Evolutionary conservation across 2,113 vertebrate genomes (phyloP).

Genomic region (Neotoma lepida): DNA sequence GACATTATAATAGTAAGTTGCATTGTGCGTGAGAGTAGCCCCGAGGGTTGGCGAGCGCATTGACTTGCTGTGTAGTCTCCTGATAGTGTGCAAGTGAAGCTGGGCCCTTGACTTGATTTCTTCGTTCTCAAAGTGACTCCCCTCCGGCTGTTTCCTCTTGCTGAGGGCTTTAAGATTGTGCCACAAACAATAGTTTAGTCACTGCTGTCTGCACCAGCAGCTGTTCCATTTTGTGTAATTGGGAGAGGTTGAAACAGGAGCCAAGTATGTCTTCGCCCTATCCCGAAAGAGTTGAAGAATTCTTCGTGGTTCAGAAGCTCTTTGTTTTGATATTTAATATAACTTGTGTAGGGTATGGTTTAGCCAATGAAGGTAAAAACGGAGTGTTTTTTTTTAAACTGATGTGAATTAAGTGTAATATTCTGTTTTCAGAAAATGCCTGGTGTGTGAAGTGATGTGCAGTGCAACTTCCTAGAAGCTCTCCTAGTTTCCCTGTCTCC

Average conservation of each 20-base stretch:
- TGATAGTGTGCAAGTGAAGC: neutral
- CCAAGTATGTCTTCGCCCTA: neutral
- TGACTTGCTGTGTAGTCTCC: neutral
- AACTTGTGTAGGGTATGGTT: neutral
- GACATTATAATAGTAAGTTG: neutral
- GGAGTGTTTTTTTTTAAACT: neutral
- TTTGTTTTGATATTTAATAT: neutral
- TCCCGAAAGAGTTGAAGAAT: neutral
- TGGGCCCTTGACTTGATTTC: neutral
- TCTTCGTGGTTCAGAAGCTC: neutral
- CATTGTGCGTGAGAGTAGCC: neutral
- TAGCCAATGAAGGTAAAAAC: neutral
- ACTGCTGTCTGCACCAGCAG: neutral
- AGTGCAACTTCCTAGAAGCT: neutral
- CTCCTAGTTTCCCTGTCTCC: neutral
- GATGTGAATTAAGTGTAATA: neutral
- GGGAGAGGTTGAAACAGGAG: slow-evolving; percentile 38
- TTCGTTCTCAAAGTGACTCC: neutral
- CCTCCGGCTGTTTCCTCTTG: neutral
- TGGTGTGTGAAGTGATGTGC: neutral
- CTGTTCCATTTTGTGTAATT: slow-evolving; percentile 35
- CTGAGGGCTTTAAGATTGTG: neutral
- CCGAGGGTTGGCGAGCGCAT: neutral
- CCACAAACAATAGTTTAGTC: slow-evolving; percentile 38
- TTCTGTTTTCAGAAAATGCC: neutral